Conservation (phyloP, 2,888 invertebrate genomes). For the Acrocera orbiculus region DNA sequence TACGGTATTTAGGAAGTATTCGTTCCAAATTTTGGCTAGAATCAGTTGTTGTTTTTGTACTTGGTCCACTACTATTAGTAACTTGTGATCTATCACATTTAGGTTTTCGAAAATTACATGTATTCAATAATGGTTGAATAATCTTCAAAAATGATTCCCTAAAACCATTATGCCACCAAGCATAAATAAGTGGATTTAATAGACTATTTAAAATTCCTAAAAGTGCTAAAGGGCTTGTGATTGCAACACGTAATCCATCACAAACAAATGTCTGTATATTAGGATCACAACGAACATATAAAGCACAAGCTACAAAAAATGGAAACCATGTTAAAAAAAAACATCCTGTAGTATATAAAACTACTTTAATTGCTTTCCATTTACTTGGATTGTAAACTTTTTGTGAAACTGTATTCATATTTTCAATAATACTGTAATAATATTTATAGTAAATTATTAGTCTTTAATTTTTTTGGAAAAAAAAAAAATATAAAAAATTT, state of each 20-base stretch:
- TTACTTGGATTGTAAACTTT: conserved; percentile 32
- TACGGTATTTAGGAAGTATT: no score
- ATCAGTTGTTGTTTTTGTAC: no score
- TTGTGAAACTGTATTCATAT: no score
- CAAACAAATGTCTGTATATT: conserved; percentile 33
- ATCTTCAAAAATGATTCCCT: conserved; percentile 22
- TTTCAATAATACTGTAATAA: no score
- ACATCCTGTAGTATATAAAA: conserved; percentile 41
- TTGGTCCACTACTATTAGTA: no score
- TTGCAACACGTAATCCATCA: conserved; percentile 32
- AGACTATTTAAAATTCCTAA: conserved; percentile 43
- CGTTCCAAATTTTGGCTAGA: no score
- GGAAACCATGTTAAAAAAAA: conserved; percentile 45
- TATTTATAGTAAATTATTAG: no score
- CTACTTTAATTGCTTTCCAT: conserved; percentile 44
- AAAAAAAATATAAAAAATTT: no score
- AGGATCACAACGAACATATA: conserved; percentile 37
- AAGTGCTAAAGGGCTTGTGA: conserved; percentile 41
- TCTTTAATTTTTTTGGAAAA: no score
- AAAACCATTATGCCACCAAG: conserved; percentile 55
- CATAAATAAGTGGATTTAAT: conserved; percentile 47
- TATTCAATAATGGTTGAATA: no score
- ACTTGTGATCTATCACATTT: no score
- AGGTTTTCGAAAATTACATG: no score
- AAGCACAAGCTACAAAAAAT: conserved; percentile 38